A percentile compares a stretch with the other conserved stretches of the same genome.
Conservation (phyloP, 2,888 invertebrate genomes). For the Cremastinae sp. region DNA sequence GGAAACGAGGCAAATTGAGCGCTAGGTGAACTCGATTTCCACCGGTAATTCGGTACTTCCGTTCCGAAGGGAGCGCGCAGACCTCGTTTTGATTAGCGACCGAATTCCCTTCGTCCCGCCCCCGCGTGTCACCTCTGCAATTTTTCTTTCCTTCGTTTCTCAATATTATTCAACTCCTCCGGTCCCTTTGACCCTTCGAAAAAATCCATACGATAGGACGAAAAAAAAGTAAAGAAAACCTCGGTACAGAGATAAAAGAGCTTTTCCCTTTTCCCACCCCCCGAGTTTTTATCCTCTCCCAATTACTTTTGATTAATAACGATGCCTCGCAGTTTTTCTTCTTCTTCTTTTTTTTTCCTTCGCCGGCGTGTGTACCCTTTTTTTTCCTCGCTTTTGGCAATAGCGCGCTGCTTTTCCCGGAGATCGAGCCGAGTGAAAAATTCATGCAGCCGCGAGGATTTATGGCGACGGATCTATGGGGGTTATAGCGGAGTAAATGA, state of each 20-base stretch:
- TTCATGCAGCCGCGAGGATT: constrained; percentile 54
- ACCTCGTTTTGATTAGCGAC: constrained; percentile 65
- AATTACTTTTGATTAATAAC: constrained; percentile 58
- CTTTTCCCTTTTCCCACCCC: constrained; percentile 6
- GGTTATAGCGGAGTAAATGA: constrained; percentile 59
- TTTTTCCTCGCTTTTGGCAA: constrained; percentile 18
- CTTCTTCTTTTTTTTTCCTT: constrained; percentile 20
- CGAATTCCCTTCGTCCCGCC: constrained; percentile 43
- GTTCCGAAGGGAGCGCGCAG: constrained; percentile 73
- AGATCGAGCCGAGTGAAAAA: constrained; percentile 20
- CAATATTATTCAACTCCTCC: constrained; percentile 9
- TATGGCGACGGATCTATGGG: constrained; percentile 27
- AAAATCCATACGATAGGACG: neutral
- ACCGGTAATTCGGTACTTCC: constrained; percentile 77
- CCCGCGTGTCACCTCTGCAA: neutral
- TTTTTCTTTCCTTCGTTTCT: constrained; percentile 24
- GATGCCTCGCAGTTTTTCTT: constrained; percentile 23
- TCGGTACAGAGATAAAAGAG: neutral
- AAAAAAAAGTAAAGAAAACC: no score
- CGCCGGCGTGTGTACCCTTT: neutral
- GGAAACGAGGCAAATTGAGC: constrained; percentile 79
- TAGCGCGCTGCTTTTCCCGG: constrained; percentile 7
- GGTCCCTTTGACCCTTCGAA: neutral
- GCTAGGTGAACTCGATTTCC: constrained; percentile 78
- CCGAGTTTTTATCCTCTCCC: no score